Evolutionary conservation across 2,113 vertebrate species (phyloP), one percentile per base, ranked within the genome.

Genomic region (Quiscalus mexicanus): DNA sequence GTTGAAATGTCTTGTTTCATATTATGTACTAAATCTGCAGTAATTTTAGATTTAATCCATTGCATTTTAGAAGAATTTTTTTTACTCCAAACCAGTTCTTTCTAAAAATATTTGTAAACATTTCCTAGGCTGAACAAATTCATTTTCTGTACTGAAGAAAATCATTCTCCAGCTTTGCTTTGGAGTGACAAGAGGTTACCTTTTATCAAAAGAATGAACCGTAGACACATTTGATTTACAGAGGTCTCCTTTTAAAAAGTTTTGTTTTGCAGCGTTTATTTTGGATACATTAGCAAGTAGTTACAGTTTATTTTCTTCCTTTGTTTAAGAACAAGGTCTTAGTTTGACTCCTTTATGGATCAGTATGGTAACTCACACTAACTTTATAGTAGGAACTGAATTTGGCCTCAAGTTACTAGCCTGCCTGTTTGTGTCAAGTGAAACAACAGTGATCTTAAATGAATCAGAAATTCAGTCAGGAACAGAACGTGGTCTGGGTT

Each of bases 91-190:
- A 65, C 70, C 83, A 81, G 31, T 96, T 94, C 39, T 93, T 96
- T 97, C 96, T 96, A 84, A 89, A 87, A 86, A 75, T 68, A 87
- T 95, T 96, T 97, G 91, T 97, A 96, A 95, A 89, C 81, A 90
- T 86, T 93, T 95, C 81, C 70, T 95, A 95, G 81, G 65, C 58
- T 79, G 56, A 58, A 87, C 71, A 76, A 91, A 71, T 84, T 95
- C 45, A 90, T 94, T 95, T 94, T 95, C 86, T 93, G 78, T 94
- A 84, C 53, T 81, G 44, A 44, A 80, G 64, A 76, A 91, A 81
- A 68, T 44, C 22, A 83, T 91, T 95, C 80, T 89, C 64, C 49
- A 56, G 60, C 49, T 89, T 95, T 93, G 87, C 53, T 80, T 95
- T 90, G 75, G 84, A 84, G 77, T 75, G 56, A 75, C 44, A 67